phyloP scores from a whole-genome alignment of 2,113 vertebrate species.

The Nyctibius bracteatus region DNA sequence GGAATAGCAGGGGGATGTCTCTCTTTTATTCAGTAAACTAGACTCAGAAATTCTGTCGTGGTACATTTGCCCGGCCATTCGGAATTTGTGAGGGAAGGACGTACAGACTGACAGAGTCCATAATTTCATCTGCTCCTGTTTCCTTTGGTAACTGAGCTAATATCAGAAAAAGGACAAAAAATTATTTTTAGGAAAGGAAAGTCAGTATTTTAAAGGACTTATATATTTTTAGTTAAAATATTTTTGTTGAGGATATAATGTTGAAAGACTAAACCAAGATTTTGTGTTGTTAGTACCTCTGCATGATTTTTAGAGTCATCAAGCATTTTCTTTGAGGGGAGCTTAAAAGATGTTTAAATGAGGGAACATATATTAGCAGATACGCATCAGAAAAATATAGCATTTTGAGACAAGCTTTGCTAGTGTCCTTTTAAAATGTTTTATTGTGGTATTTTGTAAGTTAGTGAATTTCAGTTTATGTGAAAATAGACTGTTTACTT shows the following conservation, averaged over 20 bases:
- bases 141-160: neutral
- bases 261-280: neutral
- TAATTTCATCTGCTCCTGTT: neutral
- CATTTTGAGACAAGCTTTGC: neutral
- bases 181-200: neutral
- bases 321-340: neutral
- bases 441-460: neutral
- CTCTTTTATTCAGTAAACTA: neutral
- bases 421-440: neutral
- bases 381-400: neutral
- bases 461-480: neutral
- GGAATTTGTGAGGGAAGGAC: neutral
- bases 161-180: neutral
- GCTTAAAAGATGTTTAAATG: neutral
- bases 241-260: neutral
- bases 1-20: neutral
- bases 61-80: neutral
- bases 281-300: neutral
- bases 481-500: neutral
- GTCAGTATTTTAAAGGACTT: neutral
- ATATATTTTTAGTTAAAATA: neutral
- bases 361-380: neutral
- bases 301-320: neutral
- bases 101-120: neutral
- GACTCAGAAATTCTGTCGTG: too few species aligned